These are phyloP conservation scores for Anhinga anhinga DNA, from an alignment of 2,113 vertebrate genomes.

Conservation along the genomic window DNA sequence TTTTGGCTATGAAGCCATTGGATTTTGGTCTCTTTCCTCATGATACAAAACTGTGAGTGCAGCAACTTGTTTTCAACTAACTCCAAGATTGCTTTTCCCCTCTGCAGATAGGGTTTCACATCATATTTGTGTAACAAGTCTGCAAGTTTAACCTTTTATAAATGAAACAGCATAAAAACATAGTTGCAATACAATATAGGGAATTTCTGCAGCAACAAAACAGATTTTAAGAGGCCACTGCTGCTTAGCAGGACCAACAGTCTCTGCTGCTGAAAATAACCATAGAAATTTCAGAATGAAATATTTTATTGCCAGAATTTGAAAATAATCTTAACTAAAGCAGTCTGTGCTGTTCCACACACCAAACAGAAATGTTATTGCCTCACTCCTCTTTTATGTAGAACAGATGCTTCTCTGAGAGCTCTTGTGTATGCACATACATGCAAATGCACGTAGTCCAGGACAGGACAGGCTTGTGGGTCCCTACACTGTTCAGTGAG, in stretches of 20 bases:
- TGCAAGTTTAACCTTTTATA: neutral
- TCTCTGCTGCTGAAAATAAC: neutral
- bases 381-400: neutral
- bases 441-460: rapidly evolving
- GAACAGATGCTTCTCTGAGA: neutral
- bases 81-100: neutral
- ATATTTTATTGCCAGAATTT: neutral
- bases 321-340: neutral
- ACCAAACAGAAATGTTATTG: neutral
- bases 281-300: neutral
- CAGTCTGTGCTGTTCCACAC: rapidly evolving
- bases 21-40: neutral
- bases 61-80: neutral
- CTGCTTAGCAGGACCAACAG: neutral
- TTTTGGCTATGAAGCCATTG: neutral
- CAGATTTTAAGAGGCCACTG: neutral
- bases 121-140: neutral
- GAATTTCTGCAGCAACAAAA: neutral
- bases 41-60: neutral
- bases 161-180: neutral
- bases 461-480: neutral
- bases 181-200: neutral
- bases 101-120: neutral
- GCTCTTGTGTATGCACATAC: rapidly evolving
- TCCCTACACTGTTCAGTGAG: neutral